Evolutionary conservation across 2,113 vertebrate genomes (phyloP).

Genomic region (Nettapus auritus): DNA sequence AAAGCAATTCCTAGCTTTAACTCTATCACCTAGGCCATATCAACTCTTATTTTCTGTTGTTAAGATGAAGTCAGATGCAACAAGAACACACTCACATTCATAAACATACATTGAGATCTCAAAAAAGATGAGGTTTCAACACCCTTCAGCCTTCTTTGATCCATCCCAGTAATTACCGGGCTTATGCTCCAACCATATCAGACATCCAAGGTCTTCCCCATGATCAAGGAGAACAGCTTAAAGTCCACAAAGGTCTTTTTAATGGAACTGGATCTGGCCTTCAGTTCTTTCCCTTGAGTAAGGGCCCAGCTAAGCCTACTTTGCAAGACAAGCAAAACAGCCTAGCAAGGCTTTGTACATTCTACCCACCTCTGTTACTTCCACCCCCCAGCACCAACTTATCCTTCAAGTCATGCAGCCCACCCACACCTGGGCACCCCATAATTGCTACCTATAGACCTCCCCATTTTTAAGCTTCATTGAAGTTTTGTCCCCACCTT

Average conservation of each 20-base stretch:
- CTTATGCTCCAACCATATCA: background rate
- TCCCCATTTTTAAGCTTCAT: background rate
- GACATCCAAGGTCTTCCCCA: background rate
- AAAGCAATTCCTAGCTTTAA: background rate
- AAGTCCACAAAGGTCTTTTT: background rate
- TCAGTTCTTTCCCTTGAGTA: background rate
- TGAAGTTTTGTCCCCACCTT: too few species aligned
- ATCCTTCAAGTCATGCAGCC: background rate
- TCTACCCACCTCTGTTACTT: background rate
- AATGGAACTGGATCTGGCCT: background rate
- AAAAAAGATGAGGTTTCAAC: background rate
- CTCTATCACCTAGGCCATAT: background rate
- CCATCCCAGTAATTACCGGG: background rate
- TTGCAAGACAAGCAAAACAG: background rate
- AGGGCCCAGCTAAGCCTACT: background rate
- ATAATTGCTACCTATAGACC: too few species aligned
- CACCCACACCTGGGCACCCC: background rate
- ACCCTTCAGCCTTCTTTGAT: background rate
- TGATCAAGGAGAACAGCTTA: background rate
- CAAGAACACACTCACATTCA: background rate
- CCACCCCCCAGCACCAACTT: too few species aligned
- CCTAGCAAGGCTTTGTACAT: background rate
- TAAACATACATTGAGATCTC: background rate
- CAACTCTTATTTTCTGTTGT: background rate
- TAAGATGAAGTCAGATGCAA: background rate